Evolutionary conservation across 37 sponge, comb jelly and placozoan genomes (phyloP), one percentile per base, ranked within the genome.

Genomic region (Spongilla lacustris): DNA sequence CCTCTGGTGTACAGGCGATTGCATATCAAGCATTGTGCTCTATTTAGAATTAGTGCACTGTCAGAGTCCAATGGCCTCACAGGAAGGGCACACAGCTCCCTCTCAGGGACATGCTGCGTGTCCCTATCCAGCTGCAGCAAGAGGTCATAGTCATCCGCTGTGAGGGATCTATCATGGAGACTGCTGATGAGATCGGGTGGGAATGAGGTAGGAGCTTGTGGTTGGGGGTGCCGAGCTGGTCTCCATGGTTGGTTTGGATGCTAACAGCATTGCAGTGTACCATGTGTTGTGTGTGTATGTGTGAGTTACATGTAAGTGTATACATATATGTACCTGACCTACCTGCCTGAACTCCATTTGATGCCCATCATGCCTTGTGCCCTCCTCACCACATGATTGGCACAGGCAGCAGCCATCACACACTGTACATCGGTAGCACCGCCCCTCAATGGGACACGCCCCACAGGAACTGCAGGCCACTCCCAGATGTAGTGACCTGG

Each of bases 71-170:
- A 48, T 14, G 87, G 86, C 69, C 93, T 89, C 27, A 88, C 79
- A 0, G 82, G 91, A 27, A 96, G 71, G 13, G 81, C 76, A 21
- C 26, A 71, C 5, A 89, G 48, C 69, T 76, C 73, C 29, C 85
- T 76, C 67, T 85, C 79, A 0, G 88, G 79, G 8, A 92, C 81
- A 8, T 50, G 27, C 22, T 31, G 71, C 8, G 46, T 46, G 46
- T 8, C 46, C 46, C 46, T 78, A 81, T 97, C 98, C 37, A 97
- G 89, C 46, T 84, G 89, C 24, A 95, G 81, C 22, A 97, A 89
- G 2, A 92, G 25, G 3, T 97, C 98, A 73, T 97, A 97, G 81
- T 97, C 98, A 36, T 84, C 80, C 38, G 85, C 92, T 26, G 94
- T 91, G 30, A 97, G 80, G 24, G 93, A 93, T 50, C 96, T 91